These are phyloP conservation scores for Margarornis squamiger DNA, from an alignment of 2,797 vertebrate genomes.

Conservation along the genomic window DNA sequence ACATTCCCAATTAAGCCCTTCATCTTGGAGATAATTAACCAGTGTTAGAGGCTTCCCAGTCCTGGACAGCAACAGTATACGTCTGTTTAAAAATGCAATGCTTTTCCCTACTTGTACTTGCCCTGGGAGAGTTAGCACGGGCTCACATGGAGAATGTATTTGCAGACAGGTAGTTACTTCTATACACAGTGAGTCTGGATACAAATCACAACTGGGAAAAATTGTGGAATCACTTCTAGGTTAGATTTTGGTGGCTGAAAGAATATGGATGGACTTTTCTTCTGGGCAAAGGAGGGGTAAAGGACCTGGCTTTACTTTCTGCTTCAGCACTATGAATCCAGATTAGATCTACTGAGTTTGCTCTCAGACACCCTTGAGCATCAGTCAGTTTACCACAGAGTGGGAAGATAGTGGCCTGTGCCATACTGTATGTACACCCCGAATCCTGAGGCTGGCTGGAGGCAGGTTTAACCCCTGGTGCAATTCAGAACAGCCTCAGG, in stretches of 20 bases:
- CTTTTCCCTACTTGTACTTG: neutral
- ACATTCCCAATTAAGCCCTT: constrained; percentile 61
- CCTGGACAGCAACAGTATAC: constrained; percentile 31
- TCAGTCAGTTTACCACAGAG: neutral
- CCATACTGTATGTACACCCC: neutral
- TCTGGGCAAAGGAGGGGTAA: neutral
- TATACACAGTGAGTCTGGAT: neutral
- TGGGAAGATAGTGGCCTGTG: neutral
- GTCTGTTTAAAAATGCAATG: neutral
- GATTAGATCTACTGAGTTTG: neutral
- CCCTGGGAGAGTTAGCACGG: neutral
- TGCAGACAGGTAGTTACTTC: neutral
- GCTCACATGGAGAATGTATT: neutral
- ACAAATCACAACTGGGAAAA: neutral
- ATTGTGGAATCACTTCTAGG: neutral
- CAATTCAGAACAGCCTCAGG: constrained; percentile 54
- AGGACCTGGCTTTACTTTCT: neutral
- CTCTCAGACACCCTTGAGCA: neutral
- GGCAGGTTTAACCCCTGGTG: constrained; percentile 55
- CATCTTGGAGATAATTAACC: constrained; percentile 58
- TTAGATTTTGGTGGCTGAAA: neutral
- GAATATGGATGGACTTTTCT: neutral
- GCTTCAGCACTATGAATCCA: neutral
- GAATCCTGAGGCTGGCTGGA: constrained; percentile 53
- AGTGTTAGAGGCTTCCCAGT: constrained; percentile 43